Percentiles rank a stretch among this genome's conserved stretches.
phyloP scores from a whole-genome alignment of 2,888 invertebrate genomes.

The Rhorus exstirpatorius region DNA sequence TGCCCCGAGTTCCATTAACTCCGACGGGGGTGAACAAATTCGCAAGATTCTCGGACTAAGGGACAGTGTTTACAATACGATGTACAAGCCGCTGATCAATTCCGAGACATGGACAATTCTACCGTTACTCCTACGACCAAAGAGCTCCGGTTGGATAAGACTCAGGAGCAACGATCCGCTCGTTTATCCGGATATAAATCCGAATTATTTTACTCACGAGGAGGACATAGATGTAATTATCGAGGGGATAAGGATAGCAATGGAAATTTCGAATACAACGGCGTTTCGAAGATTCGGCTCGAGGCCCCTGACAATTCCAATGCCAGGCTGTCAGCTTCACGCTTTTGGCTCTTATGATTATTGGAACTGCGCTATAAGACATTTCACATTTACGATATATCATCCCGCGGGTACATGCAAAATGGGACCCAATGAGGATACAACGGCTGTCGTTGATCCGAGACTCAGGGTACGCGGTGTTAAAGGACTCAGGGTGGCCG shows the following conservation, averaged over 20 bases:
- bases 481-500: constrained; percentile 92
- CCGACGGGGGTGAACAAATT: constrained; percentile 94
- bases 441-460: constrained; percentile 93
- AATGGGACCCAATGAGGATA: constrained; percentile 93
- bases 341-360: constrained; percentile 93
- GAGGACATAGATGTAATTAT: constrained; percentile 93
- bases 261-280: constrained; percentile 92
- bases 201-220: constrained; percentile 96
- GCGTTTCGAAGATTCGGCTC: constrained; percentile 94
- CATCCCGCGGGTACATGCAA: constrained; percentile 95
- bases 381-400: constrained; percentile 93
- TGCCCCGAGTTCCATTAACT: constrained; percentile 93
- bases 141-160: constrained; percentile 95
- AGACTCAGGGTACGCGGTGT: constrained; percentile 93
- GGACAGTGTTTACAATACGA: constrained; percentile 93
- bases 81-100: constrained; percentile 93
- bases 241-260: constrained; percentile 94
- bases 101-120: constrained; percentile 95
- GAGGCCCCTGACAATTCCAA: constrained; percentile 91
- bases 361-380: constrained; percentile 94
- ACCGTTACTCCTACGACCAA: constrained; percentile 93
- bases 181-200: constrained; percentile 94
- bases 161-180: constrained; percentile 93
- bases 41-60: constrained; percentile 91
- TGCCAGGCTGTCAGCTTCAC: constrained; percentile 93